A percentile compares a stretch with the other conserved stretches of the same genome.
These are phyloP conservation scores for Silurus lanzhouensis DNA, from an alignment of 2,797 vertebrate species.

Conservation along the genomic window DNA sequence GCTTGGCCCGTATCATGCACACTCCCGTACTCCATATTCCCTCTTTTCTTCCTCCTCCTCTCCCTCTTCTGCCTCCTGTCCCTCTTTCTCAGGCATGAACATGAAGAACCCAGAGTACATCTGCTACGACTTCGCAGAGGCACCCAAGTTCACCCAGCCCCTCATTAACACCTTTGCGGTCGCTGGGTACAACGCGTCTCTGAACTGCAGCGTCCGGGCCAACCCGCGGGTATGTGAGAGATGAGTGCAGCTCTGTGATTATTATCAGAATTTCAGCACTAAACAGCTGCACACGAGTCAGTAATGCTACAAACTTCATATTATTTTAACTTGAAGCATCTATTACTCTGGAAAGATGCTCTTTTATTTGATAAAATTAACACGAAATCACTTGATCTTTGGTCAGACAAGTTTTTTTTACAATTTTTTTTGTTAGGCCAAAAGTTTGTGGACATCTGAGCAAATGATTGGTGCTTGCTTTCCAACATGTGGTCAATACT, in stretches of 20 bases:
- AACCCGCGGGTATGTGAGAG: conserved; percentile 87
- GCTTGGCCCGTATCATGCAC: conserved; percentile 71
- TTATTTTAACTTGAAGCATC: not conserved
- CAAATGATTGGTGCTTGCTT: too few relatives aligned
- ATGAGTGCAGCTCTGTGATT: not conserved
- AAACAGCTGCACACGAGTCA: not conserved
- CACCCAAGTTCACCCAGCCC: conserved; percentile 91
- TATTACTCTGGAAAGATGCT: not conserved
- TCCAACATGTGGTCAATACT: too few relatives aligned
- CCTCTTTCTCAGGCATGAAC: conserved; percentile 77
- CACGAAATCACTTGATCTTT: too few relatives aligned
- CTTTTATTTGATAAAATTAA: not conserved
- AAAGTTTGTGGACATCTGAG: too few relatives aligned
- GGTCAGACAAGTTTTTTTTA: too few relatives aligned
- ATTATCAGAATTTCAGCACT: not conserved
- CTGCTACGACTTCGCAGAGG: conserved; percentile 88
- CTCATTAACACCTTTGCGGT: conserved; percentile 89
- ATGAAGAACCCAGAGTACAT: conserved; percentile 87
- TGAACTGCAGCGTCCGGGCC: conserved; percentile 95
- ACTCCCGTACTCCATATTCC: conserved; percentile 72
- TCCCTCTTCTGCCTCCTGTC: conserved; percentile 36
- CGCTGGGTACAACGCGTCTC: conserved; percentile 91
- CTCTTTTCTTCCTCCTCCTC: conserved; percentile 69
- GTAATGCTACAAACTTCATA: not conserved
- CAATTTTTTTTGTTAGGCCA: too few relatives aligned